Percentiles rank a stretch among this genome's conserved stretches.
phyloP scores from a whole-genome alignment of 2,888 invertebrate species.

The Caenorhabditis sp. region DNA sequence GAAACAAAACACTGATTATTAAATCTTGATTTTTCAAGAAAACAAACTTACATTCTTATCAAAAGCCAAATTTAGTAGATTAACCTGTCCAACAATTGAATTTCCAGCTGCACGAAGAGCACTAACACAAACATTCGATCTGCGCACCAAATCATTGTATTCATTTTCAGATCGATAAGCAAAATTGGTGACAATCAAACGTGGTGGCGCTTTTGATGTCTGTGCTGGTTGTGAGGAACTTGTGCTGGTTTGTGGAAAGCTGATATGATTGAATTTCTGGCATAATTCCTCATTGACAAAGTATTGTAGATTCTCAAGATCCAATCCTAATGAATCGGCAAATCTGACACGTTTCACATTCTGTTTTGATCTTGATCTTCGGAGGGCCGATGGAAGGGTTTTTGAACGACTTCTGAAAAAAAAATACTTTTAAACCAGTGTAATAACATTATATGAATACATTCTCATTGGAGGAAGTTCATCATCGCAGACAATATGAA shows the following conservation, averaged over 20 bases:
- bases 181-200: slow-evolving; percentile 42
- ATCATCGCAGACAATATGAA: neutral
- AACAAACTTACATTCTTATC: slow-evolving; percentile 34
- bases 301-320: slow-evolving; percentile 44
- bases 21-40: neutral
- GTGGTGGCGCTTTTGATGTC: slow-evolving; percentile 14
- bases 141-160: slow-evolving; percentile 27
- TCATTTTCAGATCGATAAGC: slow-evolving; percentile 45
- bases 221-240: slow-evolving; percentile 1
- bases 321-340: slow-evolving; percentile 49
- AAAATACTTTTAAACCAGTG: neutral
- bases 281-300: slow-evolving; percentile 38
- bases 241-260: slow-evolving; percentile 7
- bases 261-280: slow-evolving; percentile 19
- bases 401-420: slow-evolving; percentile 38
- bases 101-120: slow-evolving; percentile 39
- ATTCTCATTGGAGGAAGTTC: neutral
- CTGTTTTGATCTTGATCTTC: slow-evolving; percentile 39
- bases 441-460: neutral
- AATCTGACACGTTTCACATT: slow-evolving; percentile 46
- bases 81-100: slow-evolving; percentile 48
- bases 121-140: slow-evolving; percentile 28
- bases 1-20: slow-evolving; percentile 1
- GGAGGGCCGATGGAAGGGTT: slow-evolving; percentile 44
- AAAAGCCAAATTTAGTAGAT: slow-evolving; percentile 48